Percentiles rank a stretch among this genome's conserved stretches.
Evolutionary conservation across 2,797 vertebrate genomes (phyloP).

Genomic region (Galago senegalensis): DNA sequence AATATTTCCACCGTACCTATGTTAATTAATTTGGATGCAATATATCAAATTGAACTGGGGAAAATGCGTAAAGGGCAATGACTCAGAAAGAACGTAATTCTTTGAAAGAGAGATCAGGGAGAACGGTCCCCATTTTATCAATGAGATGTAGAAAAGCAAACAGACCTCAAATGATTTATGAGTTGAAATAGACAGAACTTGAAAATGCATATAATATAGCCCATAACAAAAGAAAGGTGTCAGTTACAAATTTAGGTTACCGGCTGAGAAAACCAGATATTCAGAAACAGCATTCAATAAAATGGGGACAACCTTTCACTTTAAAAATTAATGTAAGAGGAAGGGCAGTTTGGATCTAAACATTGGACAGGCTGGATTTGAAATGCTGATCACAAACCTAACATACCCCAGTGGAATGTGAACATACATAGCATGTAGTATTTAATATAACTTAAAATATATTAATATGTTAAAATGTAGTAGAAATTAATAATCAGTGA

Average conservation of each 20-base stretch:
- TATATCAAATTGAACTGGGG: background rate
- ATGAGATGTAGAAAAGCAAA: background rate
- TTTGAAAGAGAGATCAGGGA: background rate
- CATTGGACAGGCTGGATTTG: background rate
- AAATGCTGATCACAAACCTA: background rate
- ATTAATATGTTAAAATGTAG: background rate
- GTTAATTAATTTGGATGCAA: background rate
- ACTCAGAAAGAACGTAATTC: background rate
- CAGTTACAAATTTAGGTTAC: background rate
- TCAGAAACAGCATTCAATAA: background rate
- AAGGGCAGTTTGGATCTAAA: background rate
- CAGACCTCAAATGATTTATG: background rate
- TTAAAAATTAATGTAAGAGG: background rate
- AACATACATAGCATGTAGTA: background rate
- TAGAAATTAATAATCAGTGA: background rate
- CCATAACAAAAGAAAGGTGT: background rate
- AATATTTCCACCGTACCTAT: background rate
- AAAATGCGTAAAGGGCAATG: background rate
- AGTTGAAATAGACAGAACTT: background rate
- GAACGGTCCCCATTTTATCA: background rate
- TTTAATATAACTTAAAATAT: background rate
- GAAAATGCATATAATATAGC: background rate
- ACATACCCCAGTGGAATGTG: background rate
- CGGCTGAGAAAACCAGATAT: background rate
- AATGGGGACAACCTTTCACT: background rate